These are phyloP conservation scores for Microcaecilia unicolor DNA, from an alignment of 2,797 vertebrate species.

Conservation along the genomic window DNA sequence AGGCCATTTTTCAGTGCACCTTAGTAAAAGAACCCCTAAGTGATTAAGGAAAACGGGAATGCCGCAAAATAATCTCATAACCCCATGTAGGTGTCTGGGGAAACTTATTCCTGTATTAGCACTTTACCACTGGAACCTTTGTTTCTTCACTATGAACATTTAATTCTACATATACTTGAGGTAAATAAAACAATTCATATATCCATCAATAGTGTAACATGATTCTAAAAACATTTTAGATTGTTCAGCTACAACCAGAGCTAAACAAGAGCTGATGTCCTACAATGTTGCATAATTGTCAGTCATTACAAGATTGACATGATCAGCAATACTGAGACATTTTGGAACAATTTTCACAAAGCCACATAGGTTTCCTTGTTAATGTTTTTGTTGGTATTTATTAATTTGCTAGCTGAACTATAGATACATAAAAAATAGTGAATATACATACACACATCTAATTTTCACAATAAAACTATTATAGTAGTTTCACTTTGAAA, in stretches of 20 bases:
- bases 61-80: too few species aligned
- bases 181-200: slow-evolving; percentile 3
- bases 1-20: too few species aligned
- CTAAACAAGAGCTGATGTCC: slow-evolving; percentile 22
- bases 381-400: too few species aligned
- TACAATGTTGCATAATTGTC: too few species aligned
- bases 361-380: too few species aligned
- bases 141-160: slow-evolving; percentile 19
- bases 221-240: slow-evolving; percentile 19
- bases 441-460: too few species aligned
- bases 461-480: slow-evolving; percentile 54
- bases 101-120: slow-evolving; percentile 2
- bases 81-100: slow-evolving; percentile 6
- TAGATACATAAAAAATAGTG: too few species aligned
- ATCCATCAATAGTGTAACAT: slow-evolving; percentile 10
- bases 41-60: slow-evolving; percentile 12
- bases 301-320: too few species aligned
- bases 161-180: slow-evolving; percentile 13
- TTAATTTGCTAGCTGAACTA: too few species aligned
- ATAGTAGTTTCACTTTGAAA: slow-evolving; percentile 57
- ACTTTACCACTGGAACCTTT: slow-evolving; percentile 14
- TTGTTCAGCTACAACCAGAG: slow-evolving; percentile 20
- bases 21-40: too few species aligned
- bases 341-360: too few species aligned
- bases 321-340: too few species aligned